These are phyloP conservation scores for Leuciscus idus DNA, from an alignment of 2,113 vertebrate genomes.

Conservation along the genomic window DNA sequence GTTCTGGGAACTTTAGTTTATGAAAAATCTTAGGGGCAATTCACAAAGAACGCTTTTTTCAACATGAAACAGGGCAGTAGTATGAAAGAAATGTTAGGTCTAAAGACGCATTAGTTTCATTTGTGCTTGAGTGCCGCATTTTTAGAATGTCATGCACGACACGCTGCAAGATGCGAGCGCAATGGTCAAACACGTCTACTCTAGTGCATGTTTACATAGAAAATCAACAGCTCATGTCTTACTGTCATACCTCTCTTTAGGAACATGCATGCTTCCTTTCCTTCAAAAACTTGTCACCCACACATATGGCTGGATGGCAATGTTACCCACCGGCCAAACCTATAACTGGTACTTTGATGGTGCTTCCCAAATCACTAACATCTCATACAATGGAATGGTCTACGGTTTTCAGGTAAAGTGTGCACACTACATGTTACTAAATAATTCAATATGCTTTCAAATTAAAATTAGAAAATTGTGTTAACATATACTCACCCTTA, in stretches of 20 bases:
- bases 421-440: not conserved
- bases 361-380: conserved; percentile 76
- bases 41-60: too few species aligned
- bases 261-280: conserved; percentile 75
- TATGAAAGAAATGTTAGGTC: not conserved
- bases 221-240: not conserved
- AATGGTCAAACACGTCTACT: too few species aligned
- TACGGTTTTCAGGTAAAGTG: conserved; percentile 82
- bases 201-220: not conserved
- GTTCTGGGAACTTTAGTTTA: not conserved
- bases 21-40: too few species aligned
- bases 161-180: not conserved
- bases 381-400: conserved; percentile 79
- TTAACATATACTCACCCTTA: not conserved
- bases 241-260: conserved; percentile 56
- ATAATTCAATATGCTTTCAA: not conserved
- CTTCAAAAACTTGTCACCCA: conserved; percentile 80
- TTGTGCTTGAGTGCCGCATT: not conserved
- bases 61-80: not conserved
- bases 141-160: not conserved
- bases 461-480: not conserved
- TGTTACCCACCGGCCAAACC: conserved; percentile 78
- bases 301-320: conserved; percentile 80
- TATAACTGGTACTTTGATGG: conserved; percentile 79
- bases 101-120: not conserved